phyloP scores from a whole-genome alignment of 2,113 vertebrate species.

The Pollimyrus isidori region DNA sequence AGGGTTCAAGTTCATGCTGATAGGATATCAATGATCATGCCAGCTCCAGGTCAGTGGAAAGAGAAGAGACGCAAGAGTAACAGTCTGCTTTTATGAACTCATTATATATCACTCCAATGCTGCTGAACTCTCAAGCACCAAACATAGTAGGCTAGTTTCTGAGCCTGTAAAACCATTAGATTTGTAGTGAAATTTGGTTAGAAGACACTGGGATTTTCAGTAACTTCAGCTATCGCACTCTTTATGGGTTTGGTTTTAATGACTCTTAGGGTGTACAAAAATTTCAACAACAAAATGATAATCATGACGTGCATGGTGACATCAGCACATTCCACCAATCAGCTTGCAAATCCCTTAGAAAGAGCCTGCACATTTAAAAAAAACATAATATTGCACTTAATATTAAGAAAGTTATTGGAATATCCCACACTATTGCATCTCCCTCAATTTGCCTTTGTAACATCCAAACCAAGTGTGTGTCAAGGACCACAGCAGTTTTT shows the following conservation, averaged over 20 bases:
- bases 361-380: constrained; percentile 15
- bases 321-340: constrained; percentile 44
- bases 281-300: constrained; percentile 42
- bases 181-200: neutral
- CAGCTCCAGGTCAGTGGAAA: neutral
- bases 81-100: neutral
- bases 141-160: neutral
- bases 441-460: constrained; percentile 51
- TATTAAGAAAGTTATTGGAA: constrained; percentile 51
- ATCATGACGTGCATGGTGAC: constrained; percentile 29
- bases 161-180: neutral
- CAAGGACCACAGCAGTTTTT: constrained; percentile 52
- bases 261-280: constrained; percentile 54
- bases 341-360: constrained; percentile 29
- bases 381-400: constrained; percentile 69
- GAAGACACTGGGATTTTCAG: constrained; percentile 18
- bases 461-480: constrained; percentile 58
- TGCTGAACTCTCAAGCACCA: neutral
- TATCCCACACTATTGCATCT: constrained; percentile 50
- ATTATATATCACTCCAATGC: neutral
- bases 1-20: neutral
- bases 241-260: constrained; percentile 46
- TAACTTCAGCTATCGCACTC: constrained; percentile 26
- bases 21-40: neutral
- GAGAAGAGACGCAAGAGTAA: neutral